A percentile compares a stretch with the other conserved stretches of the same genome.
Conservation (phyloP, 2,797 vertebrate genomes). For the Mionectes olivaceus region DNA sequence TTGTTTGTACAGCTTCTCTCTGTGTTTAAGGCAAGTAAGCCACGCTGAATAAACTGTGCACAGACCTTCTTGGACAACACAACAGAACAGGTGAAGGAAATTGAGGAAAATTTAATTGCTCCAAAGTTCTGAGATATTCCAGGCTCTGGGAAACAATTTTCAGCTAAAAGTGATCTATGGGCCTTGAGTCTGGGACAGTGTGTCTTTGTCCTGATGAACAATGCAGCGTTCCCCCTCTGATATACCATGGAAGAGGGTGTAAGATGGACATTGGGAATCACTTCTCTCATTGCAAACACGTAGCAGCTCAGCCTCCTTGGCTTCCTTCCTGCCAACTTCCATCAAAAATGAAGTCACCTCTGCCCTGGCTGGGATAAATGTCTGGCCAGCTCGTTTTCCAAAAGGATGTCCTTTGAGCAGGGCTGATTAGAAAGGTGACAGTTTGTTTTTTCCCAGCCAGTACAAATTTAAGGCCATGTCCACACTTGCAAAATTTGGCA, state of each 20-base stretch:
- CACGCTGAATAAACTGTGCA: not conserved
- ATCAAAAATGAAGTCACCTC: slow-evolving; percentile 57
- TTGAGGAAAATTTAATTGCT: slow-evolving; percentile 23
- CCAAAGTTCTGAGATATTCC: slow-evolving; percentile 13
- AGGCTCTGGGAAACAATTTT: slow-evolving; percentile 3
- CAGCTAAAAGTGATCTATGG: not conserved
- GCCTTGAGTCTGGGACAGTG: not conserved
- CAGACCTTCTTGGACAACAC: not conserved
- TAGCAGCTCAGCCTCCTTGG: slow-evolving; percentile 37
- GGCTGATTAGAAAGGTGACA: slow-evolving; percentile 34
- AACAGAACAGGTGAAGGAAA: slow-evolving; percentile 40
- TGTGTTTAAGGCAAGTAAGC: not conserved
- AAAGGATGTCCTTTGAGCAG: slow-evolving; percentile 19
- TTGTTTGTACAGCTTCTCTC: slow-evolving; percentile 37
- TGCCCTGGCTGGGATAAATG: slow-evolving; percentile 12
- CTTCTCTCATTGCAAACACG: slow-evolving; percentile 18
- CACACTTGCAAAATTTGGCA: not conserved
- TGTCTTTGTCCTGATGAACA: not conserved
- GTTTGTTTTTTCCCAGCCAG: slow-evolving; percentile 22
- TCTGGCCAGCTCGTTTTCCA: not conserved
- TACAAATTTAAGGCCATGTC: not conserved
- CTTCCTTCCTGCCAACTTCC: slow-evolving; percentile 32
- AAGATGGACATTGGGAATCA: not conserved
- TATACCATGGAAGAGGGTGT: not conserved
- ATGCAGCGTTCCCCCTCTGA: not conserved